Percentiles rank a stretch among this genome's conserved stretches.
These are phyloP conservation scores for Sycobia sp. DNA, from an alignment of 1,140 invertebrate species.

Conservation along the genomic window DNA sequence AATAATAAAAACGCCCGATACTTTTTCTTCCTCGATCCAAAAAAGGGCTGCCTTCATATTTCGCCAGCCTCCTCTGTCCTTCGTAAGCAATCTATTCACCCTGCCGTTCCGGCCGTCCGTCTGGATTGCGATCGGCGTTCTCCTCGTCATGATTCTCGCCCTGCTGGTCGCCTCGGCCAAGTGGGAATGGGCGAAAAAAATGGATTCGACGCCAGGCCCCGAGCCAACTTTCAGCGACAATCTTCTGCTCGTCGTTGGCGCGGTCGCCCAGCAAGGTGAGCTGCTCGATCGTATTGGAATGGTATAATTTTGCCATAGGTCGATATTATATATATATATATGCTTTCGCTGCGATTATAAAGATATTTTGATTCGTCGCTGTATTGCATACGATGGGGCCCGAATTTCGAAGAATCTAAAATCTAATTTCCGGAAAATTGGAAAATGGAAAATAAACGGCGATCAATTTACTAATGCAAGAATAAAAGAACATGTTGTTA, in stretches of 20 bases:
- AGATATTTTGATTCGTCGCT: too few species aligned
- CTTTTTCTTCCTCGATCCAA: too few species aligned
- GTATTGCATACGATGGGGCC: too few species aligned
- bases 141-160: conserved; percentile 4
- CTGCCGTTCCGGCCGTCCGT: conserved; percentile 67
- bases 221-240: conserved; percentile 45
- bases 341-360: neutral
- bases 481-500: too few species aligned
- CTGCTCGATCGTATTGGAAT: neutral
- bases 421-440: too few species aligned
- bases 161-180: conserved; percentile 3
- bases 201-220: conserved; percentile 46
- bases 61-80: conserved; percentile 69
- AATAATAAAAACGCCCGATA: too few species aligned
- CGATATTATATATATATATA: too few species aligned
- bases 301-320: too few species aligned
- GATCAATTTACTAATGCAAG: too few species aligned
- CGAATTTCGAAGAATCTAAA: too few species aligned
- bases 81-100: conserved; percentile 68
- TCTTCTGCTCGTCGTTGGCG: conserved; percentile 46
- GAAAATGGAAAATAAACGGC: too few species aligned
- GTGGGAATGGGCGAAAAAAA: conserved; percentile 47
- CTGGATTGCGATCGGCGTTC: conserved; percentile 61
- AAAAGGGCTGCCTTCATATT: conserved; percentile 70
- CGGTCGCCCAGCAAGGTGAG: conserved; percentile 49